phyloP scores from a whole-genome alignment of 2,797 vertebrate species.

The Crenuchus spilurus region DNA sequence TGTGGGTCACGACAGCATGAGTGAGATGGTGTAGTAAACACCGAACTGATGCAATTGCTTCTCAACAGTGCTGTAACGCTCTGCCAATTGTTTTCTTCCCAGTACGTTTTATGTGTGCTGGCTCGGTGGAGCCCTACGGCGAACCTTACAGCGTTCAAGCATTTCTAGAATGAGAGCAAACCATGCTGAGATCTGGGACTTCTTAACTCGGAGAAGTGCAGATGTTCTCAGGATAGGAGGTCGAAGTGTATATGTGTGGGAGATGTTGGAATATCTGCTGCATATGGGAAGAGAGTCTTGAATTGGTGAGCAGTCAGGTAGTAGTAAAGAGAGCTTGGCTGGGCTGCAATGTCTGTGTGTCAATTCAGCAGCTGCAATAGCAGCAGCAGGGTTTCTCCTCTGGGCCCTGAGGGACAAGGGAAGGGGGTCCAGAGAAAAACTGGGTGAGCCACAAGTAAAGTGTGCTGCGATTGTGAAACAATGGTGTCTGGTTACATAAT shows the following conservation, averaged over 20 bases:
- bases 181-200: conserved; percentile 20
- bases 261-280: neutral
- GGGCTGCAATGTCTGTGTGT: neutral
- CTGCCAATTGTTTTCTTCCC: neutral
- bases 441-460: conserved; percentile 67
- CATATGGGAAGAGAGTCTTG: neutral
- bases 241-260: neutral
- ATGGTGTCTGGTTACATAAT: conserved; percentile 82
- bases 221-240: conserved; percentile 29
- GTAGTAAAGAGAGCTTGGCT: neutral
- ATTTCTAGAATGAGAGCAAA: conserved; percentile 24
- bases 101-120: neutral
- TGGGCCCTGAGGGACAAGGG: conserved; percentile 11
- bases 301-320: conserved; percentile 6
- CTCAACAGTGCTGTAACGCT: neutral
- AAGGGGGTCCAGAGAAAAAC: conserved; percentile 42
- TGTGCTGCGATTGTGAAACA: conserved; percentile 81
- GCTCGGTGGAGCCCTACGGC: conserved; percentile 10
- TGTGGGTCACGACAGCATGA: neutral
- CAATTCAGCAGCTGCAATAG: neutral
- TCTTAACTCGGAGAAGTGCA: conserved; percentile 8
- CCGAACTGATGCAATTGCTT: neutral
- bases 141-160: conserved; percentile 31
- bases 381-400: conserved; percentile 11
- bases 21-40: neutral